phyloP scores from a whole-genome alignment of 2,888 invertebrate species.

The Gibbula magus region DNA sequence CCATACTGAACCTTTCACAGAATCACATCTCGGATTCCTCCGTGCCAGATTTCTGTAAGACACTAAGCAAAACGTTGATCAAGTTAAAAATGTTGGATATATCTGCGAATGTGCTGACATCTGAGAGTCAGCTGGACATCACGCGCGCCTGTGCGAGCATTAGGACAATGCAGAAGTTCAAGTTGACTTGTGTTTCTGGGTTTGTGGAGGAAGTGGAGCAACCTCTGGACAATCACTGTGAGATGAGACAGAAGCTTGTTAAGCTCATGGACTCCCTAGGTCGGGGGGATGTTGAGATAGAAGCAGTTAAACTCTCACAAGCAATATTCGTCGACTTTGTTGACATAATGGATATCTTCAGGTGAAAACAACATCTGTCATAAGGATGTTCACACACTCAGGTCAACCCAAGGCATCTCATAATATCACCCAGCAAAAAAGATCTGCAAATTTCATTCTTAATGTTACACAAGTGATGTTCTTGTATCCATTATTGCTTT shows the following conservation, averaged over 20 bases:
- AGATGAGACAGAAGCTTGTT: constrained; percentile 34
- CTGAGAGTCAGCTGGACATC: constrained; percentile 50
- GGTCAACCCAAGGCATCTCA: background rate
- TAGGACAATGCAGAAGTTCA: constrained; percentile 51
- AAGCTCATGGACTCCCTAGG: constrained; percentile 45
- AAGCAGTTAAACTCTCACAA: constrained; percentile 50
- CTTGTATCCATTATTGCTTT: too few species aligned
- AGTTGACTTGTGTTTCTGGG: constrained; percentile 49
- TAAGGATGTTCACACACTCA: background rate
- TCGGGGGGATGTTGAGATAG: constrained; percentile 50
- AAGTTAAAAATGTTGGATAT: constrained; percentile 56
- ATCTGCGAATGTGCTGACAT: constrained; percentile 57
- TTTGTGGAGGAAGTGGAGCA: constrained; percentile 41
- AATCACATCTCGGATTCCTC: constrained; percentile 56
- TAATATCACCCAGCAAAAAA: too few species aligned
- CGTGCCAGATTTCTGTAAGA: constrained; percentile 52
- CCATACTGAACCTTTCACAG: constrained; percentile 59
- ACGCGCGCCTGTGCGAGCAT: constrained; percentile 51
- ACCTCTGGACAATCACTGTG: constrained; percentile 36
- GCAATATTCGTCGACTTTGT: constrained; percentile 55
- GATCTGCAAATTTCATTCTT: too few species aligned
- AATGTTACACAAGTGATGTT: too few species aligned
- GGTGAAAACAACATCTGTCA: background rate
- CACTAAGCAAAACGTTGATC: constrained; percentile 38
- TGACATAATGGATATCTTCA: constrained; percentile 42